These are phyloP conservation scores for Zeuzera pyrina DNA, from an alignment of 2,888 invertebrate species.

Conservation along the genomic window DNA sequence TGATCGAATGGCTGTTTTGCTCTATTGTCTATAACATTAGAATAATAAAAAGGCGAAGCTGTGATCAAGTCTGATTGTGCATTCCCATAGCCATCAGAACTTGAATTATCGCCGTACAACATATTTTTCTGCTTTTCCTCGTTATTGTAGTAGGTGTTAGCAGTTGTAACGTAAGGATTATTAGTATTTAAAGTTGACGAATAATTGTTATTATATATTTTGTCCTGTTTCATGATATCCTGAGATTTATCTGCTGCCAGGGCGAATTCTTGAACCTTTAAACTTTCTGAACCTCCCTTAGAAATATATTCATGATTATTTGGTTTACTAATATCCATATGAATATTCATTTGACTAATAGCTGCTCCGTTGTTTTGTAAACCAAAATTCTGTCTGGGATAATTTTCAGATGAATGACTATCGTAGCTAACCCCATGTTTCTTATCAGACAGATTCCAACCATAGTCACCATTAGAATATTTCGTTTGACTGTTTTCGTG, in stretches of 20 bases:
- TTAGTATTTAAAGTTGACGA: constrained; percentile 23
- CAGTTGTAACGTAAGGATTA: constrained; percentile 20
- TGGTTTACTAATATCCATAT: constrained; percentile 49
- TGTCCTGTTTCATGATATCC: constrained; percentile 50
- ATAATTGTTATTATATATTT: constrained; percentile 33
- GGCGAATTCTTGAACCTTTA: constrained; percentile 54
- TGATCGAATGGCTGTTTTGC: constrained; percentile 57
- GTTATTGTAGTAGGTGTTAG: constrained; percentile 27
- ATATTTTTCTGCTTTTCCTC: constrained; percentile 41
- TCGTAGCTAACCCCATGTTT: constrained; percentile 38
- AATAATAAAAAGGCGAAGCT: constrained; percentile 42
- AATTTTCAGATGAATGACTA: constrained; percentile 30
- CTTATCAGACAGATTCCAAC: constrained; percentile 60
- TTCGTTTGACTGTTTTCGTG: constrained; percentile 41
- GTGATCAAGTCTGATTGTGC: constrained; percentile 46
- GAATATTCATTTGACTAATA: constrained; percentile 53
- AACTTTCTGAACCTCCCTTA: constrained; percentile 42
- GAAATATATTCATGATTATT: constrained; percentile 42
- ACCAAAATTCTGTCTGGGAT: constrained; percentile 36
- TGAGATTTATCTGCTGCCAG: constrained; percentile 60
- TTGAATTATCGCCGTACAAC: constrained; percentile 26
- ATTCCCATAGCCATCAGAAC: constrained; percentile 28
- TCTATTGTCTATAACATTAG: constrained; percentile 40
- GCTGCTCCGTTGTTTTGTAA: constrained; percentile 36
- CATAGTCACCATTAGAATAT: constrained; percentile 63